Conservation (phyloP, 2,797 vertebrate genomes). For the Molossus alvarezi region DNA sequence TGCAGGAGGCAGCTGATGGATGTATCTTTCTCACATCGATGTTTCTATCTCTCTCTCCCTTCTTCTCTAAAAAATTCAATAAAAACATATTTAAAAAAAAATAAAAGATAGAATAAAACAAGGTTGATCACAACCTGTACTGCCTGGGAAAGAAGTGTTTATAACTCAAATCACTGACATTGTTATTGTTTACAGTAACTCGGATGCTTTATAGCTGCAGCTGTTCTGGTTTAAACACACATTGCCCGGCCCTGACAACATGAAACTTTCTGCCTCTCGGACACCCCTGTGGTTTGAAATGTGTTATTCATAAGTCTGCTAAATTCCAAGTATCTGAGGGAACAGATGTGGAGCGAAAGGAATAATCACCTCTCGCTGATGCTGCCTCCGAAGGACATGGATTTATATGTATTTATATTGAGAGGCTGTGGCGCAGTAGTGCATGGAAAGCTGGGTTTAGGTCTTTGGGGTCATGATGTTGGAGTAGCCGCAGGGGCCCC, state of each 20-base stretch:
- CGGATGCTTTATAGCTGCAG: conserved; percentile 57
- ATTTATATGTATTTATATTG: background rate
- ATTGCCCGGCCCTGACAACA: conserved; percentile 13
- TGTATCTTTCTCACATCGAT: no score
- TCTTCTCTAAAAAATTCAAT: no score
- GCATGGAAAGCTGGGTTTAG: background rate
- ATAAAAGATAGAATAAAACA: background rate
- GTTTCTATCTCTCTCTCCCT: no score
- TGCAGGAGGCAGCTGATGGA: no score
- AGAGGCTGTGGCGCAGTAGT: background rate
- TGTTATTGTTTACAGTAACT: conserved; percentile 61
- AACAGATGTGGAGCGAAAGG: conserved; percentile 81
- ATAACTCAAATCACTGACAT: conserved; percentile 29
- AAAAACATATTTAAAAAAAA: no score
- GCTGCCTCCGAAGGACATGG: background rate
- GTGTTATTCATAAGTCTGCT: conserved; percentile 69
- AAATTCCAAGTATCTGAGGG: conserved; percentile 72
- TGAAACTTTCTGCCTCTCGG: conserved; percentile 57
- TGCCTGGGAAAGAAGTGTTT: conserved; percentile 56
- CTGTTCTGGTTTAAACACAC: conserved; percentile 78
- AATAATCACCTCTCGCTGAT: conserved; percentile 70
- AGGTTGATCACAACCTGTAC: background rate
- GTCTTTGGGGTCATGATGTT: background rate
- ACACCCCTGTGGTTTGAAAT: conserved; percentile 73
- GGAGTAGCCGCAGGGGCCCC: no score